Conservation (phyloP, 2,113 vertebrate species). For the Fregata magnificens region DNA sequence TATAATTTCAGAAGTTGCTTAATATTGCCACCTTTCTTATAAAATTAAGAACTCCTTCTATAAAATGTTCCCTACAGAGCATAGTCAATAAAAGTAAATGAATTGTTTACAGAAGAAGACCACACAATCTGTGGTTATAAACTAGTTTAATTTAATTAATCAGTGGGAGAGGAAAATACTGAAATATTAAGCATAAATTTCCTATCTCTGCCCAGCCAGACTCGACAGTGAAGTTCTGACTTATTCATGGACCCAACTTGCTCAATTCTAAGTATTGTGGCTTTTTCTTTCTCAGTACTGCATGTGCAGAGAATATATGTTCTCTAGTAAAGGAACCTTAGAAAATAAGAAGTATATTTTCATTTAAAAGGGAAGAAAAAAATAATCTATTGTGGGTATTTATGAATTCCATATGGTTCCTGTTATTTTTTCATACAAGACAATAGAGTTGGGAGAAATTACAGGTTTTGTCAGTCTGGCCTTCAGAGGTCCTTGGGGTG, state of each 20-base stretch:
- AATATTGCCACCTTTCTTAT: neutral
- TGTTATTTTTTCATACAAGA: neutral
- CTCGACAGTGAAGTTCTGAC: neutral
- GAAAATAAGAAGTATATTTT: neutral
- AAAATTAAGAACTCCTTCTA: neutral
- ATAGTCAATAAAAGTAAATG: slow-evolving; percentile 40
- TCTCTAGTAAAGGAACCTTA: neutral
- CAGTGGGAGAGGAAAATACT: slow-evolving; percentile 1
- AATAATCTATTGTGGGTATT: neutral
- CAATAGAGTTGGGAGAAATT: neutral
- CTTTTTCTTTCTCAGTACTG: neutral
- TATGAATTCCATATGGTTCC: neutral
- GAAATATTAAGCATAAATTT: neutral
- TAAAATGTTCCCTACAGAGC: neutral
- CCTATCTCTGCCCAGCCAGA: neutral
- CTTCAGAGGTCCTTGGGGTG: neutral
- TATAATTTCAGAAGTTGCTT: neutral
- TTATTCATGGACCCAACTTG: neutral
- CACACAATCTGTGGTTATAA: neutral
- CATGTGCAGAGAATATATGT: neutral
- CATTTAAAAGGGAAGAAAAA: neutral
- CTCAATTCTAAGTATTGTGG: neutral
- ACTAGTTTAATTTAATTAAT: slow-evolving; percentile 38
- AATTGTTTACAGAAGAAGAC: slow-evolving; percentile 39
- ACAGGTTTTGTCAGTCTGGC: neutral